A percentile compares a stretch with the other conserved stretches of the same genome.
These are phyloP conservation scores for Diglossa brunneiventris DNA, from an alignment of 2,113 vertebrate species.

Conservation along the genomic window DNA sequence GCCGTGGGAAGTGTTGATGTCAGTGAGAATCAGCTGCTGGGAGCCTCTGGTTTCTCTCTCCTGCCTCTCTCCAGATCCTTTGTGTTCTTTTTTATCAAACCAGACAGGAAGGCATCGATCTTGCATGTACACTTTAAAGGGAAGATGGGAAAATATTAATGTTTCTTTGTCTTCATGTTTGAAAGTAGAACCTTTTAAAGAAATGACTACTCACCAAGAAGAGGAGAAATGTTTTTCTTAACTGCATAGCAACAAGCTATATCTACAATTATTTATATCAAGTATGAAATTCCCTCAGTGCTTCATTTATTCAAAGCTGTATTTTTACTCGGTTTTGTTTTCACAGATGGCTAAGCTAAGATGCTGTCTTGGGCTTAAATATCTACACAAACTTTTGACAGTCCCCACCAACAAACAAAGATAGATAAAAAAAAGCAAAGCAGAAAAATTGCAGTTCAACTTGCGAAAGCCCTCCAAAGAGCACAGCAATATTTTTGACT, in stretches of 20 bases:
- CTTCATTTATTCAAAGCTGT: conserved; percentile 63
- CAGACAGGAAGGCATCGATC: neutral
- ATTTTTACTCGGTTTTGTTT: conserved; percentile 55
- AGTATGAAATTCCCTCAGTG: conserved; percentile 38
- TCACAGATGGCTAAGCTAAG: conserved; percentile 64
- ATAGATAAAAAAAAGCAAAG: neutral
- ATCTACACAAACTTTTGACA: conserved; percentile 52
- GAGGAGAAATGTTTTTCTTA: conserved; percentile 22
- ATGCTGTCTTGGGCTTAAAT: conserved; percentile 55
- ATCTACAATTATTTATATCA: conserved; percentile 47
- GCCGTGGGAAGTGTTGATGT: neutral
- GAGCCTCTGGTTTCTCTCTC: neutral
- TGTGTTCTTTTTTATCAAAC: neutral
- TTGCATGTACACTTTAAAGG: neutral
- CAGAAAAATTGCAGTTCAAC: neutral
- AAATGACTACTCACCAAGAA: conserved; percentile 1
- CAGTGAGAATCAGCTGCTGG: neutral
- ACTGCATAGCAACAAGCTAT: conserved; percentile 55
- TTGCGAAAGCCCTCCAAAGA: neutral
- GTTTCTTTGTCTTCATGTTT: conserved; percentile 15
- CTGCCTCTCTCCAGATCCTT: neutral
- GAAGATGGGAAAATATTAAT: conserved; percentile 8
- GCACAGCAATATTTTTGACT: conserved; percentile 1
- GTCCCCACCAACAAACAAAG: conserved; percentile 53
- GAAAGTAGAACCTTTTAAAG: conserved; percentile 39